Conservation (phyloP, 2,113 vertebrate genomes). For the Phalacrocorax carbo region DNA sequence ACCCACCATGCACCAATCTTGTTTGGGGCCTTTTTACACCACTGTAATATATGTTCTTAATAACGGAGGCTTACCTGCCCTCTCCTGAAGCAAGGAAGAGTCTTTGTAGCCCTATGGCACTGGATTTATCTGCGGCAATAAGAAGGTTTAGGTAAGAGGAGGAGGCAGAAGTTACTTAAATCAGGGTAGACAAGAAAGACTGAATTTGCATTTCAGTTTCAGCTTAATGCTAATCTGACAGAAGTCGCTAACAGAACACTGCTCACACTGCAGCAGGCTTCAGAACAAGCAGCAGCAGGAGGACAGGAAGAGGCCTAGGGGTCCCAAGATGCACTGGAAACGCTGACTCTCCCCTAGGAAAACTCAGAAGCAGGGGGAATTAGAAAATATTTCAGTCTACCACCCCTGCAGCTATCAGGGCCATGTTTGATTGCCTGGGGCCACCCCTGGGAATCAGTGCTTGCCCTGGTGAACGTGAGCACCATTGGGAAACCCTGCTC, state of each 20-base stretch:
- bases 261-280: not conserved
- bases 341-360: not conserved
- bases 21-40: not conserved
- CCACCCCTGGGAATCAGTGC: not conserved
- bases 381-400: not conserved
- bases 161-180: not conserved
- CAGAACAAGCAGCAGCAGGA: not conserved
- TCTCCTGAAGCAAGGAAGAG: constrained; percentile 17
- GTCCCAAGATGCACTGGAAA: not conserved
- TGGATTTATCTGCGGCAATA: constrained; percentile 1
- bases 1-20: not conserved
- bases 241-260: not conserved
- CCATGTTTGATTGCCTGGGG: not conserved
- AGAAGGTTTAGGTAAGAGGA: not conserved
- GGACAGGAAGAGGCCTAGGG: not conserved
- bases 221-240: not conserved
- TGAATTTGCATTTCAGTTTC: not conserved
- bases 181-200: not conserved
- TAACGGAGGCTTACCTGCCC: constrained; percentile 42
- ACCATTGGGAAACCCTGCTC: not conserved
- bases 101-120: not conserved
- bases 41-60: not conserved
- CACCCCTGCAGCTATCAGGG: not conserved
- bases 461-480: not conserved
- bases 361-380: not conserved